A percentile compares a stretch with the other conserved stretches of the same genome.
phyloP scores from a whole-genome alignment of 1,140 invertebrate species.

The Papilio machaon region DNA sequence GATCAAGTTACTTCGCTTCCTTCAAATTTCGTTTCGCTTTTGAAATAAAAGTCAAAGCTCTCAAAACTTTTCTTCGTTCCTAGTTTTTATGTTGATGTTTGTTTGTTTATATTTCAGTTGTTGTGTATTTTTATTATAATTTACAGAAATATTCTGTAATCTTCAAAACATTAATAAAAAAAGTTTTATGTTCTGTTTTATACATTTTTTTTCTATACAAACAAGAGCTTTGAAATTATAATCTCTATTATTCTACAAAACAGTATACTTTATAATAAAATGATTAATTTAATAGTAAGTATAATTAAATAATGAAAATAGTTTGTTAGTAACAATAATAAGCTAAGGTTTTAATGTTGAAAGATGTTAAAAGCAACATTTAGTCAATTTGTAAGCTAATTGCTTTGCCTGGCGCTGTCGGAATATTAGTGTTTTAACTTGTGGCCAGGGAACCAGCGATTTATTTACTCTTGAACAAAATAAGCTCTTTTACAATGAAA shows the following conservation, averaged over 20 bases:
- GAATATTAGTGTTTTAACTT: neutral
- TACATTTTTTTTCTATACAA: too few species aligned
- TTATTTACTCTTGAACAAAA: neutral
- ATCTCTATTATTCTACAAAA: neutral
- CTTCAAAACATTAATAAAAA: neutral
- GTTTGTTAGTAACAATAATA: neutral
- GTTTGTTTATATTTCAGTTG: neutral
- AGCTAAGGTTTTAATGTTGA: neutral
- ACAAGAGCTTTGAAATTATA: too few species aligned
- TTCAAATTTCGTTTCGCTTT: constrained; percentile 7
- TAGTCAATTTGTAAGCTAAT: constrained; percentile 22
- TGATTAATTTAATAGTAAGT: neutral
- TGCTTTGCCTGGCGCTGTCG: neutral
- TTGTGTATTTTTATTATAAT: constrained; percentile 12
- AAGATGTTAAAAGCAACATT: constrained; percentile 12
- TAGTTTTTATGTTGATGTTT: constrained; percentile 11
- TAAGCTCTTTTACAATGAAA: too few species aligned
- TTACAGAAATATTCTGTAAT: neutral
- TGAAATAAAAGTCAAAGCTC: constrained; percentile 25
- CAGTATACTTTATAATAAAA: neutral
- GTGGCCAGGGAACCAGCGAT: neutral
- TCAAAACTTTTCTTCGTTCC: constrained; percentile 10
- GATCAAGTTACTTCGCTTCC: constrained; percentile 13
- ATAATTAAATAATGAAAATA: neutral
- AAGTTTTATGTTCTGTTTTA: too few species aligned